Conservation (phyloP, 2,113 vertebrate genomes). For the Poeciliopsis occidentalis region DNA sequence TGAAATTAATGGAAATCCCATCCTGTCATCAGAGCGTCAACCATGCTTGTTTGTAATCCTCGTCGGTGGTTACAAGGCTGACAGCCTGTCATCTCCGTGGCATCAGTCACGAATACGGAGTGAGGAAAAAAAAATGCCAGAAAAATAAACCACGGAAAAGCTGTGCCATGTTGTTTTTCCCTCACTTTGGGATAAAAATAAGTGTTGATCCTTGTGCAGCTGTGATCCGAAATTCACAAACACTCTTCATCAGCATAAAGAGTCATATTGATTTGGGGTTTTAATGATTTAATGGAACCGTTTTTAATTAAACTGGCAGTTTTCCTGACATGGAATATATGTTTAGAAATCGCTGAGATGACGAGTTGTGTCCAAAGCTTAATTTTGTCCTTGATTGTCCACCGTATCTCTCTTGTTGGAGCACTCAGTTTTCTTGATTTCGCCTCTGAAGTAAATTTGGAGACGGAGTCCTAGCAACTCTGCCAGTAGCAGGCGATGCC, state of each 20-base stretch:
- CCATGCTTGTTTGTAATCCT: background rate
- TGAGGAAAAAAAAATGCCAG: background rate
- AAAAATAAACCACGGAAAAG: background rate
- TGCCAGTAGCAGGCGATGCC: background rate
- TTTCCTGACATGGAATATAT: no score
- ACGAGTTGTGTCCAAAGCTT: no score
- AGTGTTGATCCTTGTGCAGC: background rate
- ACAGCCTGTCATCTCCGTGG: background rate
- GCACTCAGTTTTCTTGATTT: no score
- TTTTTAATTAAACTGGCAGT: background rate
- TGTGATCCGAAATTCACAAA: background rate
- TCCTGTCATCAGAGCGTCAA: conserved; percentile 18
- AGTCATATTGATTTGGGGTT: background rate
- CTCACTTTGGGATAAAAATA: background rate
- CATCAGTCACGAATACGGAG: background rate
- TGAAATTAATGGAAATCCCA: conserved; percentile 32
- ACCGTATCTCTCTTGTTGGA: no score
- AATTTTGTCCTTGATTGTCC: no score
- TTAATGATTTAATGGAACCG: background rate
- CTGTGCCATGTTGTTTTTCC: background rate
- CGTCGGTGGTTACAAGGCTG: background rate
- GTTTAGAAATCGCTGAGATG: no score
- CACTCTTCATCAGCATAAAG: background rate
- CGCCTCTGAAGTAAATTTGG: no score
- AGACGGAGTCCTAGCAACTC: background rate